phyloP scores from a whole-genome alignment of 2,888 invertebrate species.

The Colletes collaris region DNA sequence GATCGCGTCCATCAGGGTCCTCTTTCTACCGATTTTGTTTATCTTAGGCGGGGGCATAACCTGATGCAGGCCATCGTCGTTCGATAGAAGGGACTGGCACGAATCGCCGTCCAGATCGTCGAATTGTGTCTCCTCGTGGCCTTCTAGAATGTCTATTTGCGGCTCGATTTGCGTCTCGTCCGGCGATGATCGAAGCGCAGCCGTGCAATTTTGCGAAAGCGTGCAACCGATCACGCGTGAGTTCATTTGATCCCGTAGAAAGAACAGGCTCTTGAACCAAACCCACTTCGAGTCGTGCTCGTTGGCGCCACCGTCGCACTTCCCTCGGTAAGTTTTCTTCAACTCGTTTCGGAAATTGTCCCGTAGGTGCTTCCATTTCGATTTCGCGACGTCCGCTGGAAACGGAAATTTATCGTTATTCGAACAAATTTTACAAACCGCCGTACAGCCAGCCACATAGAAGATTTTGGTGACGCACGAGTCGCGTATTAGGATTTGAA shows the following conservation, averaged over 20 bases:
- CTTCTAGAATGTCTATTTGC: slow-evolving; percentile 75
- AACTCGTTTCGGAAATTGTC: slow-evolving; percentile 76
- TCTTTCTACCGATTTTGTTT: slow-evolving; percentile 68
- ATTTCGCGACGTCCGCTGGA: slow-evolving; percentile 76
- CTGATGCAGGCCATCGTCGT: slow-evolving; percentile 71
- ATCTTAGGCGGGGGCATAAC: slow-evolving; percentile 69
- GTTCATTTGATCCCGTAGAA: slow-evolving; percentile 76
- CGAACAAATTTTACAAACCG: too few species aligned
- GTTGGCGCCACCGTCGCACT: slow-evolving; percentile 69
- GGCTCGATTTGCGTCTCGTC: slow-evolving; percentile 76
- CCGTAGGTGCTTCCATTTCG: slow-evolving; percentile 75
- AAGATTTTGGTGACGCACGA: too few species aligned
- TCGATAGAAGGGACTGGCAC: slow-evolving; percentile 71
- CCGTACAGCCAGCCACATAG: too few species aligned
- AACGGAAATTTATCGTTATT: slow-evolving; percentile 30
- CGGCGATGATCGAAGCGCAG: slow-evolving; percentile 65
- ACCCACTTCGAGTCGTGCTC: slow-evolving; percentile 77
- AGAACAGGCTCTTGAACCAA: slow-evolving; percentile 75
- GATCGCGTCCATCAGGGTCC: slow-evolving; percentile 68
- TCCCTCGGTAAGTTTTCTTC: slow-evolving; percentile 74
- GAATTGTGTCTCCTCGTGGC: slow-evolving; percentile 74
- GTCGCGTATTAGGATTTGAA: too few species aligned
- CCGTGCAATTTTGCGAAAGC: slow-evolving; percentile 69
- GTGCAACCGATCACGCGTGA: slow-evolving; percentile 73
- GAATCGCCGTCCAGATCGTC: slow-evolving; percentile 74